Conservation (phyloP, 2,797 vertebrate genomes). For the Sebastes taczanowskii region DNA sequence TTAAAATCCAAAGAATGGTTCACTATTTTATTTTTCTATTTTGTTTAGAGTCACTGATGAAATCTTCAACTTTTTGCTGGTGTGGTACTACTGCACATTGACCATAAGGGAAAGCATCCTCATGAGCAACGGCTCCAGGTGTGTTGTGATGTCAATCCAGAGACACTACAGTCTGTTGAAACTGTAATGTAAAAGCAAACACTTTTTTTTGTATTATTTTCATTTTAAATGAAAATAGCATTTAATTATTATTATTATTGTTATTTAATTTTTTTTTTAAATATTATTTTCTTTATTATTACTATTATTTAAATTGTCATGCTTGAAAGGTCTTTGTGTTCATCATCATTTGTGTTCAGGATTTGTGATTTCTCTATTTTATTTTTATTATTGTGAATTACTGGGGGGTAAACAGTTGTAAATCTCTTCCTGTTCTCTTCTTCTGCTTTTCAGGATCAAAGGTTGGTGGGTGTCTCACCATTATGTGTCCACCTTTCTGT, state of each 20-base stretch:
- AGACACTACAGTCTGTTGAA: background rate
- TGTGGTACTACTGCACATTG: conserved; percentile 98
- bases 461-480: conserved; percentile 99
- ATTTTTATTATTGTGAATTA: background rate
- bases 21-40: background rate
- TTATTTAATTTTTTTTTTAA: background rate
- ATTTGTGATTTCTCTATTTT: background rate
- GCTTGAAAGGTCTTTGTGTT: too few species aligned
- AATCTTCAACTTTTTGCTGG: conserved; percentile 97
- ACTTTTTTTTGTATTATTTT: background rate
- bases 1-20: background rate
- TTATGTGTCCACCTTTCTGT: conserved; percentile 97
- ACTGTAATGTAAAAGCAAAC: too few species aligned
- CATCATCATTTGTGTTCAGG: too few species aligned
- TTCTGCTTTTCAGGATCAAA: conserved; percentile 86
- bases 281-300: too few species aligned
- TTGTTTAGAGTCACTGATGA: conserved; percentile 92
- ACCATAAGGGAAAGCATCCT: conserved; percentile 98
- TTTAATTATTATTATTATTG: too few species aligned
- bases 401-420: background rate
- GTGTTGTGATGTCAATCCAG: conserved; percentile 12
- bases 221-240: background rate
- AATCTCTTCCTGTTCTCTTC: background rate
- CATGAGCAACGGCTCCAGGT: conserved; percentile 97
- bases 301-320: too few species aligned